These are phyloP conservation scores for Aelia acuminata DNA, from an alignment of 2,888 invertebrate genomes.

Conservation along the genomic window DNA sequence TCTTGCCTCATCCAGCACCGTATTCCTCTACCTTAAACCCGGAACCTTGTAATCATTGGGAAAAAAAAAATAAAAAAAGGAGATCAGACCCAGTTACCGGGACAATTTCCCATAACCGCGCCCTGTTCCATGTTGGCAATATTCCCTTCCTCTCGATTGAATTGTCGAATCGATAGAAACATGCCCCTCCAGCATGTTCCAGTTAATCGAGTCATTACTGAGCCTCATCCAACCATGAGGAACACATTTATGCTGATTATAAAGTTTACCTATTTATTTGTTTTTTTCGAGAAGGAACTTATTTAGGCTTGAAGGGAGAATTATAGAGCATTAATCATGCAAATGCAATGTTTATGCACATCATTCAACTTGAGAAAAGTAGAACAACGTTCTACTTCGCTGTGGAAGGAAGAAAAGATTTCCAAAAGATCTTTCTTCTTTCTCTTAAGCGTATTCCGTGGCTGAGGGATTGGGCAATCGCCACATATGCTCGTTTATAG, in stretches of 20 bases:
- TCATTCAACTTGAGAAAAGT: too few relatives aligned
- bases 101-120: background rate
- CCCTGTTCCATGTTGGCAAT: background rate
- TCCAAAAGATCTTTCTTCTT: too few relatives aligned
- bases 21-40: background rate
- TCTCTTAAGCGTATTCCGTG: too few relatives aligned
- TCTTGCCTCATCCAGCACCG: background rate
- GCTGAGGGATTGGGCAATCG: too few relatives aligned
- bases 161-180: background rate
- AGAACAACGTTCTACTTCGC: too few relatives aligned
- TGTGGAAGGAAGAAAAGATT: too few relatives aligned
- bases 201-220: background rate
- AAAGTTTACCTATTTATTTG: too few relatives aligned
- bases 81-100: background rate
- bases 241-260: background rate
- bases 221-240: background rate
- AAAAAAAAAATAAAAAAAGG: conserved; percentile 3
- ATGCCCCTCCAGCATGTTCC: background rate
- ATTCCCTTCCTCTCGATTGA: background rate
- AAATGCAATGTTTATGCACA: too few relatives aligned
- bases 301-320: too few relatives aligned
- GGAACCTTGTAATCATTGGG: background rate
- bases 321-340: too few relatives aligned
- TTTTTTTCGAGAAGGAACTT: too few relatives aligned
- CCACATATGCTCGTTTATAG: too few relatives aligned